Evolutionary conservation across 1,140 invertebrate species (phyloP).

Genomic region (Sarcophaga bullata): DNA sequence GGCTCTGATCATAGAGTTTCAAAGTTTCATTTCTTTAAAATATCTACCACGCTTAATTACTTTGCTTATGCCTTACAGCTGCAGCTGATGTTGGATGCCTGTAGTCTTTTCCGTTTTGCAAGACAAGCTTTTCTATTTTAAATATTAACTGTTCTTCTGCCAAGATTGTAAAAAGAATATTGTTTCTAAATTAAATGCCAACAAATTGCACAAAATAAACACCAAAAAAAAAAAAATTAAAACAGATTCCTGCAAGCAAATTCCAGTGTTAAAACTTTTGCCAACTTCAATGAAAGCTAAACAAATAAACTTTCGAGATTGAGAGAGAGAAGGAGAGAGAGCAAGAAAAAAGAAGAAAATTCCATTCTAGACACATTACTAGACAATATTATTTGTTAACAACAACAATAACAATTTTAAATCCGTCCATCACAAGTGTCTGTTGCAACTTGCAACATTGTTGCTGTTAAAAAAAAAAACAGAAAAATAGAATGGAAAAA

Average conservation of each 20-base stretch:
- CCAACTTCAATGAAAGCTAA: not conserved
- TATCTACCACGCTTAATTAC: too few relatives aligned
- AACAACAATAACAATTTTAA: not conserved
- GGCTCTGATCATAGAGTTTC: too few relatives aligned
- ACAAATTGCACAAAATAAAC: too few relatives aligned
- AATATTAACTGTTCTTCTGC: too few relatives aligned
- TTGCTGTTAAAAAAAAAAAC: not conserved
- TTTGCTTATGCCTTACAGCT: too few relatives aligned
- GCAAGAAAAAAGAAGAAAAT: not conserved
- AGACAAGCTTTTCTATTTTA: too few relatives aligned
- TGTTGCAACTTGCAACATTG: not conserved
- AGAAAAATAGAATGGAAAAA: not conserved
- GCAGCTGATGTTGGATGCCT: too few relatives aligned
- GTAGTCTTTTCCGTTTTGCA: too few relatives aligned
- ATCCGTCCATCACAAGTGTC: slow-evolving; percentile 11
- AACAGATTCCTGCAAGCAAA: not conserved
- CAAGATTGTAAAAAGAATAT: too few relatives aligned
- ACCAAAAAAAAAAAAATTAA: not conserved
- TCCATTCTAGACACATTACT: not conserved
- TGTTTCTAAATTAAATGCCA: too few relatives aligned
- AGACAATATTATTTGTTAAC: slow-evolving; percentile 5
- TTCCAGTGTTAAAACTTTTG: not conserved
- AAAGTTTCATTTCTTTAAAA: too few relatives aligned
- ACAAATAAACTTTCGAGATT: not conserved
- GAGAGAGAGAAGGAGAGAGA: too few relatives aligned